Evolutionary conservation across 2,113 vertebrate species (phyloP).

Genomic region (Mastomys coucha): DNA sequence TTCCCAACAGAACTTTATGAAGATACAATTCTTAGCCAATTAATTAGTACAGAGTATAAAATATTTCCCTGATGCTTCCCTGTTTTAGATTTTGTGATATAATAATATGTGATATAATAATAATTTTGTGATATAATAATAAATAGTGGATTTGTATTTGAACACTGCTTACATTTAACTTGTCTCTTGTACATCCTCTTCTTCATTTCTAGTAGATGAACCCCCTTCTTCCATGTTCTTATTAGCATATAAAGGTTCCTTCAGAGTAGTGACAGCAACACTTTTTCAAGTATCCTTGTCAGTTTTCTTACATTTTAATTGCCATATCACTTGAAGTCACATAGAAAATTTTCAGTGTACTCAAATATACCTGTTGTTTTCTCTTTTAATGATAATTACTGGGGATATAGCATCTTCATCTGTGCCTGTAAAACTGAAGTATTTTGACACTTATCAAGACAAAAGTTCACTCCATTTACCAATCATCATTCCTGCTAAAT

Average conservation of each 20-base stretch:
- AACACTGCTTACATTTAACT: not conserved
- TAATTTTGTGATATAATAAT: not conserved
- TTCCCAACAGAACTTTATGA: conserved; percentile 3
- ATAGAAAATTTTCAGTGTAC: not conserved
- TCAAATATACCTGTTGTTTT: conserved; percentile 51
- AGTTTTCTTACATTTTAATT: conserved; percentile 56
- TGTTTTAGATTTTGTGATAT: not conserved
- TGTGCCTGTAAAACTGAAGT: conserved; percentile 47
- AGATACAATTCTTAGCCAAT: not conserved
- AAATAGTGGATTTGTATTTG: not conserved
- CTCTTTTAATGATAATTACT: conserved; percentile 47
- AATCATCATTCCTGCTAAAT: conserved; percentile 27
- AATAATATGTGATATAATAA: not conserved
- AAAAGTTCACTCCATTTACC: conserved; percentile 49
- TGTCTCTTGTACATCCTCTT: not conserved
- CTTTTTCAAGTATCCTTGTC: not conserved
- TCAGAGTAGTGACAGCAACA: conserved; percentile 9
- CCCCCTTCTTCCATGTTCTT: conserved; percentile 18
- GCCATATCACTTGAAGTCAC: conserved; percentile 30
- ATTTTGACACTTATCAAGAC: conserved; percentile 66
- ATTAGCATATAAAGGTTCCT: not conserved
- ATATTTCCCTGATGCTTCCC: not conserved
- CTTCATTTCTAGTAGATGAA: not conserved
- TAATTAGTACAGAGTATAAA: not conserved
- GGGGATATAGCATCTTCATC: conserved; percentile 1